Percentiles rank a stretch among this genome's conserved stretches.
phyloP scores from a whole-genome alignment of 2,888 invertebrate genomes.

The Dolichomitus sp. region DNA sequence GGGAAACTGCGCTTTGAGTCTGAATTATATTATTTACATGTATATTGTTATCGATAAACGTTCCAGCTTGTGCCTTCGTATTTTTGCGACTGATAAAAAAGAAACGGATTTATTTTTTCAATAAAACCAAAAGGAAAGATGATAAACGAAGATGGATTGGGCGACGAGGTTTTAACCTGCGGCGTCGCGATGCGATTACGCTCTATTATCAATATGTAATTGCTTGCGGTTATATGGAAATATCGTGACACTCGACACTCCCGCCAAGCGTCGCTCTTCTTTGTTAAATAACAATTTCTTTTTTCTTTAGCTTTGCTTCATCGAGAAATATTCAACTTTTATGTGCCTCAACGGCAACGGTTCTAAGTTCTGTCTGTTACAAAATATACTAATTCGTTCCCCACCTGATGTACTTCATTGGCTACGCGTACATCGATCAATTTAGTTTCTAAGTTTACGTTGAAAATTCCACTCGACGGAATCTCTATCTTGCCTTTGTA shows the following conservation, averaged over 20 bases:
- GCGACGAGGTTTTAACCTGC: constrained; percentile 13
- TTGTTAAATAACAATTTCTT: constrained; percentile 19
- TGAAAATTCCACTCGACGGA: constrained; percentile 86
- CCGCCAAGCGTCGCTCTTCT: not conserved
- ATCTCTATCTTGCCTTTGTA: constrained; percentile 89
- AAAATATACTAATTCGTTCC: constrained; percentile 78
- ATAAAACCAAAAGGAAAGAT: constrained; percentile 11
- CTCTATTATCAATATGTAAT: not conserved
- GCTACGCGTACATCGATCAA: constrained; percentile 71
- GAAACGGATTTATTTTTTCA: constrained; percentile 52
- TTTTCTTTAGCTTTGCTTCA: constrained; percentile 20
- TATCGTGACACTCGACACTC: not conserved
- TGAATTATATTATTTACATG: not conserved
- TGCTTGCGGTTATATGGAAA: constrained; percentile 23
- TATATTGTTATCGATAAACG: constrained; percentile 19
- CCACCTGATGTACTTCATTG: constrained; percentile 72
- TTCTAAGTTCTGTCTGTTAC: constrained; percentile 60
- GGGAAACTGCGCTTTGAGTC: constrained; percentile 67
- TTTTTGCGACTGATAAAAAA: constrained; percentile 43
- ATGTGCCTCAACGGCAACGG: constrained; percentile 2
- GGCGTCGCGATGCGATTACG: constrained; percentile 7
- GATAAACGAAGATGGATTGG: not conserved
- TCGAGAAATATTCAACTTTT: constrained; percentile 32
- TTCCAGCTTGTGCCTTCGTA: constrained; percentile 60
- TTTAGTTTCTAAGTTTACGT: constrained; percentile 78